A percentile compares a stretch with the other conserved stretches of the same genome.
Evolutionary conservation across 1,140 invertebrate genomes (phyloP).

Genomic region (Diploscapter pachys): DNA sequence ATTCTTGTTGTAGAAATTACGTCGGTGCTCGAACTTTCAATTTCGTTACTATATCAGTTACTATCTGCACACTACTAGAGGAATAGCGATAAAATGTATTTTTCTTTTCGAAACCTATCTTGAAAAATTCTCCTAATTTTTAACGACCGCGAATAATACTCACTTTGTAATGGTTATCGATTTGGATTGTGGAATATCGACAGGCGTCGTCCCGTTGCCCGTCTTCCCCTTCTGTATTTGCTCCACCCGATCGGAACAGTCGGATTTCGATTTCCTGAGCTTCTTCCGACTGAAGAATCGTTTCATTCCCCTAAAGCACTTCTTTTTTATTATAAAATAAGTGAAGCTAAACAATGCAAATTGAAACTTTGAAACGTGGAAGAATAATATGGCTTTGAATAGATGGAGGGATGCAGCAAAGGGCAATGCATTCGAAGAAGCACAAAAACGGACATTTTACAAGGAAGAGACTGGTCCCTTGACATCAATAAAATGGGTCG

Average conservation of each 20-base stretch:
- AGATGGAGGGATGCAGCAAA: background rate
- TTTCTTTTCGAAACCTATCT: background rate
- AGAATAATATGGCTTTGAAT: conserved; percentile 8
- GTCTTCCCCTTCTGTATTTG: conserved; percentile 22
- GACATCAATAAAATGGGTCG: too few relatives aligned
- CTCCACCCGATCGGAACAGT: conserved; percentile 7
- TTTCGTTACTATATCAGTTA: too few relatives aligned
- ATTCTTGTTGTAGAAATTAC: too few relatives aligned
- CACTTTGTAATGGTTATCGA: conserved; percentile 32
- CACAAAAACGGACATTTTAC: background rate
- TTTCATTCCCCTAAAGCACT: conserved; percentile 19
- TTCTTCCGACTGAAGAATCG: conserved; percentile 28
- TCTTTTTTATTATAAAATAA: conserved; percentile 2
- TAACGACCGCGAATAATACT: background rate
- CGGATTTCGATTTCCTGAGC: conserved; percentile 30
- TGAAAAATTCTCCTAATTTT: conserved; percentile 1
- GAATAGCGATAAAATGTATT: too few relatives aligned
- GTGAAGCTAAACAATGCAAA: background rate
- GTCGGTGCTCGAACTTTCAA: too few relatives aligned
- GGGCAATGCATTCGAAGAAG: conserved; percentile 1
- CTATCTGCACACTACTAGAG: too few relatives aligned
- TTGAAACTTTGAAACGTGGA: conserved; percentile 1
- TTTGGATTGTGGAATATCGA: conserved; percentile 26
- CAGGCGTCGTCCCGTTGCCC: conserved; percentile 21
- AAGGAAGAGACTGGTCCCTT: too few relatives aligned